Evolutionary conservation across 2,113 vertebrate genomes (phyloP).

Genomic region (Castor canadensis): DNA sequence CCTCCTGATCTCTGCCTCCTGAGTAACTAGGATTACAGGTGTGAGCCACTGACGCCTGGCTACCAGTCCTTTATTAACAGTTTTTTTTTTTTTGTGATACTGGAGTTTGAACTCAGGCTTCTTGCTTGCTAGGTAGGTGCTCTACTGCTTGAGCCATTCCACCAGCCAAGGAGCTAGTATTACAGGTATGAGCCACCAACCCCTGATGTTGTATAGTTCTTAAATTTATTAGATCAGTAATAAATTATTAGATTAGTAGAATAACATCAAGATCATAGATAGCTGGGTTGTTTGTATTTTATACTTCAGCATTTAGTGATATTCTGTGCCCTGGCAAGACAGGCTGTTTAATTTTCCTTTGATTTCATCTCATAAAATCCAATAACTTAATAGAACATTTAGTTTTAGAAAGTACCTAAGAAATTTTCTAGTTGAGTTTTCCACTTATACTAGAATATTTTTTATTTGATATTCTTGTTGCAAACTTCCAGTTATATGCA

Average conservation of each 20-base stretch:
- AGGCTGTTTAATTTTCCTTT: slow-evolving; percentile 27
- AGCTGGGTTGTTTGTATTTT: slow-evolving; percentile 29
- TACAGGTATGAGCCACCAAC: too few relatives aligned
- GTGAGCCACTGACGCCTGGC: too few relatives aligned
- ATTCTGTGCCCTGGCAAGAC: not conserved
- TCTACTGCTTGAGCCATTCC: not conserved
- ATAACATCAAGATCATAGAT: not conserved
- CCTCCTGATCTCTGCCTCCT: too few relatives aligned
- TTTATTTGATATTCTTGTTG: not conserved
- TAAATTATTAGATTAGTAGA: not conserved
- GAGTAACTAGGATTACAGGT: too few relatives aligned
- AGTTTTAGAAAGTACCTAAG: slow-evolving; percentile 12
- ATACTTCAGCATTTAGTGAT: slow-evolving; percentile 13
- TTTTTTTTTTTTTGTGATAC: too few relatives aligned
- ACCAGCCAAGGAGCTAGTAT: too few relatives aligned
- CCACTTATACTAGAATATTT: slow-evolving; percentile 15
- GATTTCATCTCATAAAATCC: slow-evolving; percentile 5
- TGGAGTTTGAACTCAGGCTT: too few relatives aligned
- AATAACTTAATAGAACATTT: slow-evolving; percentile 36
- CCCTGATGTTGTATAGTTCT: slow-evolving; percentile 20
- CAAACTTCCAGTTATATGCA: not conserved
- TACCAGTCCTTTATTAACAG: too few relatives aligned
- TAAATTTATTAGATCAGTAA: not conserved
- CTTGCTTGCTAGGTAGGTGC: too few relatives aligned
- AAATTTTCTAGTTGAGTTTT: slow-evolving; percentile 28